These are phyloP conservation scores for Channa striata DNA, from an alignment of 2,797 vertebrate species.

Conservation along the genomic window DNA sequence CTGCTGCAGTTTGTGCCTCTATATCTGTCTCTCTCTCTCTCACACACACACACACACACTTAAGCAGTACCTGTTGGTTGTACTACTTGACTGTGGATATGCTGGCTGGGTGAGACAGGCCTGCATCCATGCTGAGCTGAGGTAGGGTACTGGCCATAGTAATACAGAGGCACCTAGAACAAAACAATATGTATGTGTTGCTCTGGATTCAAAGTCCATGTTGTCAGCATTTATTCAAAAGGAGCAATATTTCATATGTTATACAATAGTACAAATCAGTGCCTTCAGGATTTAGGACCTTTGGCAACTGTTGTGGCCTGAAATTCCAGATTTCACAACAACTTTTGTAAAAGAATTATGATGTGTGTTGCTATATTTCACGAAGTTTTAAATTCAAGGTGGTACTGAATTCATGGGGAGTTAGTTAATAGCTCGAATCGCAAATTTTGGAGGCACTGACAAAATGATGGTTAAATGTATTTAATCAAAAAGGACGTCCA, in stretches of 20 bases:
- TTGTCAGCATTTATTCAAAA: no score
- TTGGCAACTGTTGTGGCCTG: no score
- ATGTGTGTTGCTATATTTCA: no score
- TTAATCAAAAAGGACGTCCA: background rate
- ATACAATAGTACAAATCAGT: no score
- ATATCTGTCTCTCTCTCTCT: slow-evolving; percentile 11
- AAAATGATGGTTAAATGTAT: background rate
- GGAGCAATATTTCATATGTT: no score
- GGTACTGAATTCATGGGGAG: no score
- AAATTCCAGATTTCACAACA: no score
- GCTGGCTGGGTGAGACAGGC: slow-evolving; percentile 88
- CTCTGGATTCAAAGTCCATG: background rate
- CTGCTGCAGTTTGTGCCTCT: slow-evolving; percentile 72
- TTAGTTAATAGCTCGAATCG: no score
- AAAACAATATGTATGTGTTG: slow-evolving; percentile 6
- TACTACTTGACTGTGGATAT: slow-evolving; percentile 78
- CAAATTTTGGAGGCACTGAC: background rate
- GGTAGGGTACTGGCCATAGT: slow-evolving; percentile 94
- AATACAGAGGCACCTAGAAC: slow-evolving; percentile 91
- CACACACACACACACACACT: background rate
- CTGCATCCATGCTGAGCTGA: slow-evolving; percentile 90
- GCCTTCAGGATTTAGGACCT: no score
- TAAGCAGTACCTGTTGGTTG: slow-evolving; percentile 82
- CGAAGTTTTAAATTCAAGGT: no score
- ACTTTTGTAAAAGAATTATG: no score